Base-by-base conservation (phyloP, 2,797 vertebrate species). In the Trachurus trachurus region DNA sequence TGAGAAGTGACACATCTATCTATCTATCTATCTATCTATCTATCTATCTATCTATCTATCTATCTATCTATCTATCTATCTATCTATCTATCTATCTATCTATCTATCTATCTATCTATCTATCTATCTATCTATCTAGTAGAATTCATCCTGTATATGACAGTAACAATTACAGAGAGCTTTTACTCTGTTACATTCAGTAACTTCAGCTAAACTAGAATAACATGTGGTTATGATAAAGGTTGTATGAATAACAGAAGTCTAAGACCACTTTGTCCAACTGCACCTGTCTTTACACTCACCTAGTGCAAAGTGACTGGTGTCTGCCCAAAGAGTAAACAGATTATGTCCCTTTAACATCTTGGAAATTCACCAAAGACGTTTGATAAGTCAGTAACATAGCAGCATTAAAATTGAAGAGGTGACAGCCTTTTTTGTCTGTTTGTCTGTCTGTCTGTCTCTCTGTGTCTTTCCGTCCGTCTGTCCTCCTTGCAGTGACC, bases 1-100 rank as follows among this genome's bases (percentile, higher is more conserved):
- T 99, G 96, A 97, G 97, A 85, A 82, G 59, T 54, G 4, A 62
- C 54, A 39, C 67, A 58, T 74, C 65, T 59, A 0, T 78, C 59
- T 71, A 1, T 81, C 49, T 75, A 3, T 71, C 67, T 64, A 1
- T 67, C 31, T 71, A 2, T 75, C 53, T 71, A 4, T 65, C 61
- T 62, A 5, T 70, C 47, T 39, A 19, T 34, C 26, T 52, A 52
- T 52, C 50, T 52, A 52, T 52, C 50, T 49, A 31, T 45, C 39
- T 34, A 22, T 70, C 29, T 21, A 13, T 39, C 22, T 29, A 49
- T 44, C 16, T 58, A 37, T 58, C 47, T 8, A 9, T 49, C 47
- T 49, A 9, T 74, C 67, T 58, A 1, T 71, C 31, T 71, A 2
- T 78, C 45, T 71, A 4, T 68, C 54, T 60, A 34, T 34, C 44